phyloP scores from a whole-genome alignment of 2,888 invertebrate species.

The Allygus modestus region DNA sequence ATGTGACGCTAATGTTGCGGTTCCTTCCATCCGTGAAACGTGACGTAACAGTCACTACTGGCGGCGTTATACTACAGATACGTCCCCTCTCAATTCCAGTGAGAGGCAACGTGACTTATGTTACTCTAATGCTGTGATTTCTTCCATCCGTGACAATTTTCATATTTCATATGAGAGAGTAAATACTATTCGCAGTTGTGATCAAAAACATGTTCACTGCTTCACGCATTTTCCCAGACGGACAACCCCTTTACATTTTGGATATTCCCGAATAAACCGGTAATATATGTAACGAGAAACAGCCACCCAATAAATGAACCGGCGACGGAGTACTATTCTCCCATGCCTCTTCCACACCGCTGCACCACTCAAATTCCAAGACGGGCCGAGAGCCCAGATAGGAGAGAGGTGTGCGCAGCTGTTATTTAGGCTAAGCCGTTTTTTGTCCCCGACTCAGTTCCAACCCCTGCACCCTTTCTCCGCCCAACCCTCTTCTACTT shows the following conservation, averaged over 20 bases:
- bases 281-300: too few relatives aligned
- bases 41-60: not conserved
- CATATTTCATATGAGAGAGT: too few relatives aligned
- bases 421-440: constrained; percentile 48
- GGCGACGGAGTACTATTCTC: too few relatives aligned
- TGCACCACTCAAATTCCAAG: constrained; percentile 14
- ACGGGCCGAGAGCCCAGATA: constrained; percentile 8
- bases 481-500: constrained; percentile 17
- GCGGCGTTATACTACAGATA: too few relatives aligned
- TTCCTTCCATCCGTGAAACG: constrained; percentile 20
- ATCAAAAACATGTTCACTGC: too few relatives aligned
- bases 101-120: too few relatives aligned
- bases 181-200: too few relatives aligned
- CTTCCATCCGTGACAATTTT: constrained; percentile 10
- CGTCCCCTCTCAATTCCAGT: too few relatives aligned
- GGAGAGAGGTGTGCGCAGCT: constrained; percentile 35
- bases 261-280: too few relatives aligned
- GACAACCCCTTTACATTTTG: too few relatives aligned
- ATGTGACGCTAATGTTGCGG: constrained; percentile 28
- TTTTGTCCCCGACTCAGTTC: constrained; percentile 25
- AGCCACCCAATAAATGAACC: too few relatives aligned
- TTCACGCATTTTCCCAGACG: too few relatives aligned
- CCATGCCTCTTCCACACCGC: not conserved
- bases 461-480: constrained; percentile 45
- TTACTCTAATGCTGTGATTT: not conserved